Percentiles rank a stretch among this genome's conserved stretches.
Evolutionary conservation across 2,113 vertebrate species (phyloP).

Genomic region (Enhydra lutris): DNA sequence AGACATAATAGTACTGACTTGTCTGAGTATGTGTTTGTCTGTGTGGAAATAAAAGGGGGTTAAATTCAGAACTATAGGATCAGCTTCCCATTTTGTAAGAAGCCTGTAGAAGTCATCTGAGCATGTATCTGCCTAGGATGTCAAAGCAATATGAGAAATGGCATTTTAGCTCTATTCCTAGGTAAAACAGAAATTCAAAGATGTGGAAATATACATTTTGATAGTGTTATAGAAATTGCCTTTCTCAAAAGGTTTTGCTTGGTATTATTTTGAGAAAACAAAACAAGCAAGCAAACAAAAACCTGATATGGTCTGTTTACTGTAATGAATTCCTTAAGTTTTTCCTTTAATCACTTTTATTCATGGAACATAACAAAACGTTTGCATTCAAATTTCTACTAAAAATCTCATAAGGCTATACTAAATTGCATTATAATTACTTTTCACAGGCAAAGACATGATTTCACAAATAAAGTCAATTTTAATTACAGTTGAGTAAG

Average conservation of each 20-base stretch:
- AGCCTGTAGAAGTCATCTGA: neutral
- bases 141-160: constrained; percentile 30
- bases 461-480: neutral
- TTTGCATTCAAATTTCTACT: neutral
- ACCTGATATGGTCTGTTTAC: neutral
- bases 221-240: neutral
- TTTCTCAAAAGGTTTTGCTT: neutral
- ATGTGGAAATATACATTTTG: neutral
- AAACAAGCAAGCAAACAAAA: neutral
- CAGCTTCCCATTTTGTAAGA: neutral
- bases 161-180: neutral
- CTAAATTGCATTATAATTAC: neutral
- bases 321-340: neutral
- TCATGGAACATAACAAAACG: neutral
- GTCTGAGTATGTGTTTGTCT: neutral
- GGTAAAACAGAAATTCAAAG: constrained; percentile 8
- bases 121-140: neutral
- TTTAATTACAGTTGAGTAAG: neutral
- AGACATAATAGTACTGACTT: neutral
- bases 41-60: neutral
- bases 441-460: neutral
- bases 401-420: neutral
- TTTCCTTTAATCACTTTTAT: neutral
- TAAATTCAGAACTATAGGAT: neutral
- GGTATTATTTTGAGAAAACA: neutral